These are phyloP conservation scores for Manduca sexta DNA, from an alignment of 1,140 invertebrate genomes.

Conservation along the genomic window DNA sequence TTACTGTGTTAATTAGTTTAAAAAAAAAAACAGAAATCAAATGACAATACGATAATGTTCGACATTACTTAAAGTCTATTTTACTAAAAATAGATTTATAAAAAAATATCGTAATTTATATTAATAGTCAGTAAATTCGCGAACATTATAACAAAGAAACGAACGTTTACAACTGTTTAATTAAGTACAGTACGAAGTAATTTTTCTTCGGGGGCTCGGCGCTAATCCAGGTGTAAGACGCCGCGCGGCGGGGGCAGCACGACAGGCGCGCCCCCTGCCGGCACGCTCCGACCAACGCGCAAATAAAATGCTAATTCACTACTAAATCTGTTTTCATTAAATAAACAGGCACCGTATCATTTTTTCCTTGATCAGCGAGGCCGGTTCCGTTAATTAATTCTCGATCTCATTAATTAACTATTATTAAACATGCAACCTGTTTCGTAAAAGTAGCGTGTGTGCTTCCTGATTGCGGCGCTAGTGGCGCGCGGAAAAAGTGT, in stretches of 20 bases:
- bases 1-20: no score
- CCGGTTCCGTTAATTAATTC: constrained; percentile 35
- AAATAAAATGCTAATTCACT: constrained; percentile 67
- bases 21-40: no score
- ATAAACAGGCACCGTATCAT: constrained; percentile 38
- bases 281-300: constrained; percentile 24
- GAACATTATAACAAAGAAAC: no score
- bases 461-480: constrained; percentile 16
- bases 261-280: no score
- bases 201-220: constrained; percentile 20
- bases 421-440: constrained; percentile 22
- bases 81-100: no score
- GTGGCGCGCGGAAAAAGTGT: constrained; percentile 20
- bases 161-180: not conserved
- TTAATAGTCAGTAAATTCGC: no score
- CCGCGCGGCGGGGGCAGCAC: constrained; percentile 11
- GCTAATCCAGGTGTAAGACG: constrained; percentile 27
- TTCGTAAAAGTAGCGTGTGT: no score
- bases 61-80: no score
- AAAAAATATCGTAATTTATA: no score
- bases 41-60: no score
- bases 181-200: constrained; percentile 16
- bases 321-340: constrained; percentile 53
- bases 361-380: constrained; percentile 22
- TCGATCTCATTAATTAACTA: constrained; percentile 22